Percentiles rank a stretch among this genome's conserved stretches.
These are phyloP conservation scores for Mesoligia furuncula DNA, from an alignment of 2,888 invertebrate species.

Conservation along the genomic window DNA sequence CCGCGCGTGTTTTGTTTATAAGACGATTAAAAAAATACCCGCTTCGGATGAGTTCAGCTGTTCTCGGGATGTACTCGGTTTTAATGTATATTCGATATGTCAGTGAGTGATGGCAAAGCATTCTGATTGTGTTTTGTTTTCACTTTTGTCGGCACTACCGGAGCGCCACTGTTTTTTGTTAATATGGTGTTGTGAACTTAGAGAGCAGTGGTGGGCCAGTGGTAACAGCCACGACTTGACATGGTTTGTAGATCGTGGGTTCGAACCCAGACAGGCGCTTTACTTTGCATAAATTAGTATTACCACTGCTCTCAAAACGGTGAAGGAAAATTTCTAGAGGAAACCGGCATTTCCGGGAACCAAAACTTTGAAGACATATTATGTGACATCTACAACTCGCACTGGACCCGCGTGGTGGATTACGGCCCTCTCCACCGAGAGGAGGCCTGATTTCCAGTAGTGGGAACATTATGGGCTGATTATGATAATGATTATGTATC, in stretches of 20 bases:
- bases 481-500: not conserved
- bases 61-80: too few species aligned
- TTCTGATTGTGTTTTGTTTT: too few species aligned
- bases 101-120: too few species aligned
- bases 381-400: not conserved
- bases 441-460: not conserved
- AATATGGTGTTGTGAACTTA: not conserved
- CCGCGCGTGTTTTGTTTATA: too few species aligned
- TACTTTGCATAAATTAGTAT: not conserved
- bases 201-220: not conserved
- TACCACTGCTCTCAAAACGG: not conserved
- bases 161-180: too few species aligned
- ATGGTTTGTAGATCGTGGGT: not conserved
- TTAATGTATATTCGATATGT: too few species aligned
- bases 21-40: too few species aligned
- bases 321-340: not conserved
- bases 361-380: not conserved
- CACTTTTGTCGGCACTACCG: too few species aligned
- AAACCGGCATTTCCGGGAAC: not conserved
- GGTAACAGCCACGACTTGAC: not conserved
- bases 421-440: not conserved
- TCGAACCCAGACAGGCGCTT: not conserved
- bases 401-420: not conserved
- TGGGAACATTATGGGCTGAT: too few species aligned
- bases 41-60: too few species aligned